Base-by-base conservation (phyloP, 2,888 invertebrate genomes). In the Dolichopus griseipennis region DNA sequence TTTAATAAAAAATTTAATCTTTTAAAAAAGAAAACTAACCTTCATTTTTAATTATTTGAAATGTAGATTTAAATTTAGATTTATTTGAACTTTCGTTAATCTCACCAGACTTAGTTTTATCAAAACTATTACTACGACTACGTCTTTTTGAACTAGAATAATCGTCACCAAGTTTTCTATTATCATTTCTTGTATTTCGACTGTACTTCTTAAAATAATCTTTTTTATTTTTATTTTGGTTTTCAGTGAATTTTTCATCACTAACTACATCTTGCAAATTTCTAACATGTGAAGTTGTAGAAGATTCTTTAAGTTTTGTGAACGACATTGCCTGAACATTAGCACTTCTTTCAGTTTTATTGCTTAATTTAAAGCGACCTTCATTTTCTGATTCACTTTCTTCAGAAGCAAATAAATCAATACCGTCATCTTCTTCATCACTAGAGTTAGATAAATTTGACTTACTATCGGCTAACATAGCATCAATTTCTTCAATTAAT, bases 361-460 rank as follows among this genome's bases (percentile, higher is more conserved):
- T 70, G 8, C 52, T 67, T n/a, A 72, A 70, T 65, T 74, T 74
- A 66, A 73, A 74, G 18, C 74, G 72, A 12, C 73, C 73, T 41
- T 73, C 73, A 70, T 72, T 73, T 69, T 73, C 74, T 0, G 73
- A 73, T 70, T 74, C 74, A 69, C 73, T 73, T 65, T 74, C 74
- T 43, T 74, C 74, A 18, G 73, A 73, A 18, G 73, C 71, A 64
- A 74, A 73, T 64, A 74, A 68, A 67, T 73, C 73, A 61, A 74
- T 72, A 10, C 71, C 73, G 66, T 73, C 73, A 10, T 68, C 69
- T 12, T 68, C 72, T 62, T 66, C 70, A 4, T 68, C 68, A 52
- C 52, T 52, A 15, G 52, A 52, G 27, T 65, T 68, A 61, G 34
- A 34, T 64, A 4, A 2, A 64, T 64, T 37, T n/a, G 18, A 34